Evolutionary conservation across 2,797 vertebrate genomes (phyloP), one percentile per base, ranked within the genome.

Genomic region (Scomberomorus guttatus): DNA sequence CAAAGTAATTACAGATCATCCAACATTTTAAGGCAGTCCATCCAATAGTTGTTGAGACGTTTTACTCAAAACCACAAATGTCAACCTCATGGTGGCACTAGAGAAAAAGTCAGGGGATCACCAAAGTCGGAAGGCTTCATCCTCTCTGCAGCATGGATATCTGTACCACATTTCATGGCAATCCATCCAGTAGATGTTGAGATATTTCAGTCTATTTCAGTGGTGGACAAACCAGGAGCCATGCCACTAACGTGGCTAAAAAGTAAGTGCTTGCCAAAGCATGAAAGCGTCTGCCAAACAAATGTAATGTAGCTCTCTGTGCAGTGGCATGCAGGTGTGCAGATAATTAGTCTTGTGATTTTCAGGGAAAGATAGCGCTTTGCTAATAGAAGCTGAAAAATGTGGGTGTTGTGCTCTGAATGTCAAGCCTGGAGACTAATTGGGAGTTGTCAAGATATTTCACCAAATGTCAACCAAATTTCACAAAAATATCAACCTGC

Each of bases 381-480:
- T 50, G 60, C 61, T 77, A 83, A 70, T 70, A 62, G 69, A 83
- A 81, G 71, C 62, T 86, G 80, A 75, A 39, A 72, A 65, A 77
- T 82, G 65, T 72, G 66, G 75, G 51, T 64, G 77, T 34, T 54
- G 37, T 55, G 24, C 52, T 56, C 50, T 78, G 75, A 85, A 80
- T 81, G 84, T 84, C 86, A 86, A 81, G 10, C 69, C 74, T 6
- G 37, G 14, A 71, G 72, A 57, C 66, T 91, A 92, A 92, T 90
- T 90, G 80, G 80, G 51, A 55, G 58, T 70, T 78, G 78, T 82
- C 79, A 65, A 65, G 76, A 37, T 37, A 37, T 37, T 12, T 48
- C 51, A 50, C 84, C 88, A 87, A 72, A 88, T 75, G 66, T 85
- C 86, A 12, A 70, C 57, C 70, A 86, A 79, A 48, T 48, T 48